Evolutionary conservation across 1,140 invertebrate genomes (phyloP).

Genomic region (Riptortus pedestris): DNA sequence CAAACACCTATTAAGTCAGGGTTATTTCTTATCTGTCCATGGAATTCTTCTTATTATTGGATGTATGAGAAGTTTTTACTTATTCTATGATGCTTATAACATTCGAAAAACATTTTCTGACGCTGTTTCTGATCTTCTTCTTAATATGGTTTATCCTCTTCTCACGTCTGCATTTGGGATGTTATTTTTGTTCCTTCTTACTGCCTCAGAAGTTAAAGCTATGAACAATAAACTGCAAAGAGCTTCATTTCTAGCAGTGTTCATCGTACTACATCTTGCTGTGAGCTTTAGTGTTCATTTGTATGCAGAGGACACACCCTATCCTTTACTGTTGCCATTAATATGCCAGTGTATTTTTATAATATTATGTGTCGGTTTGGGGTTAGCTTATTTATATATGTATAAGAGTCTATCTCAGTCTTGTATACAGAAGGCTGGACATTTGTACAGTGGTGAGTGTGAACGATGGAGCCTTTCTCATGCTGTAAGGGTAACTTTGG

Average conservation of each 20-base stretch:
- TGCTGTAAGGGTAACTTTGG: conserved; percentile 75
- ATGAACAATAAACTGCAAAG: conserved; percentile 41
- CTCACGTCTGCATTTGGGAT: conserved; percentile 74
- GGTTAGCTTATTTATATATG: conserved; percentile 71
- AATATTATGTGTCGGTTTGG: conserved; percentile 63
- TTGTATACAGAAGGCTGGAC: conserved; percentile 38
- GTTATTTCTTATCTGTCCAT: conserved; percentile 75
- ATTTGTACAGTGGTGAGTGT: conserved; percentile 36
- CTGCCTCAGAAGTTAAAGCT: conserved; percentile 48
- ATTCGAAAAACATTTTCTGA: conserved; percentile 61
- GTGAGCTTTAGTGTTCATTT: conserved; percentile 70
- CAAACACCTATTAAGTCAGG: conserved; percentile 64
- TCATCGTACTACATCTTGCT: conserved; percentile 55
- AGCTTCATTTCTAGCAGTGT: conserved; percentile 55
- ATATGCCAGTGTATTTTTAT: conserved; percentile 74
- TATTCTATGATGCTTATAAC: conserved; percentile 84
- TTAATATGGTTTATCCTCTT: conserved; percentile 71
- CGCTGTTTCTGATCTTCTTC: conserved; percentile 67
- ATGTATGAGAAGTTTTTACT: conserved; percentile 66
- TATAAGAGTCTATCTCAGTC: conserved; percentile 46
- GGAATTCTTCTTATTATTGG: conserved; percentile 68
- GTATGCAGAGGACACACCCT: conserved; percentile 44
- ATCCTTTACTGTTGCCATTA: conserved; percentile 51
- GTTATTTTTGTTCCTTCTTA: conserved; percentile 69
- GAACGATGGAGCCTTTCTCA: conserved; percentile 41